phyloP scores from a whole-genome alignment of 2,888 invertebrate species.

The Perithous albicinctus region DNA sequence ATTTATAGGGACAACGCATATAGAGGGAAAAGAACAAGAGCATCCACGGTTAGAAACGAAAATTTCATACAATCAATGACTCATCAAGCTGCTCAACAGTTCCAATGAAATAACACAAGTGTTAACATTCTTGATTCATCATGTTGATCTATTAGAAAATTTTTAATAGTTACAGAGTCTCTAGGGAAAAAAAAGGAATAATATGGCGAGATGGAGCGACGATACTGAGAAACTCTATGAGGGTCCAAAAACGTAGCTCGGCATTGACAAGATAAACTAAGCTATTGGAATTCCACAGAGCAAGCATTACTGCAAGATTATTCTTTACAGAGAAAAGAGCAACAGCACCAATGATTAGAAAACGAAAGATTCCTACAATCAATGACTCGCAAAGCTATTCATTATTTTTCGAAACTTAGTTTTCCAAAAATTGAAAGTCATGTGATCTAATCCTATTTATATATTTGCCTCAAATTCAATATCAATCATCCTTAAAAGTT shows the following conservation, averaged over 20 bases:
- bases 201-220: background rate
- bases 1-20: background rate
- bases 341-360: too few relatives aligned
- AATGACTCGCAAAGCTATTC: too few relatives aligned
- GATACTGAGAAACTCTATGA: background rate
- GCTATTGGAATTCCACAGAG: background rate
- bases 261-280: background rate
- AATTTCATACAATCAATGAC: conserved; percentile 9
- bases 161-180: background rate
- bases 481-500: too few relatives aligned
- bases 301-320: background rate
- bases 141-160: background rate
- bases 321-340: too few relatives aligned
- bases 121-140: background rate
- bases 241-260: background rate
- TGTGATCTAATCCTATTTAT: too few relatives aligned
- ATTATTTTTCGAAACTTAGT: too few relatives aligned
- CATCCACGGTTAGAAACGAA: background rate
- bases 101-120: background rate
- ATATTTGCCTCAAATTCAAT: too few relatives aligned
- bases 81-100: conserved; percentile 1
- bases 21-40: background rate
- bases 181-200: background rate
- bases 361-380: too few relatives aligned
- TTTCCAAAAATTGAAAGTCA: too few relatives aligned